A percentile compares a stretch with the other conserved stretches of the same genome.
phyloP scores from a whole-genome alignment of 1,140 invertebrate genomes.

The Dysdera silvatica region DNA sequence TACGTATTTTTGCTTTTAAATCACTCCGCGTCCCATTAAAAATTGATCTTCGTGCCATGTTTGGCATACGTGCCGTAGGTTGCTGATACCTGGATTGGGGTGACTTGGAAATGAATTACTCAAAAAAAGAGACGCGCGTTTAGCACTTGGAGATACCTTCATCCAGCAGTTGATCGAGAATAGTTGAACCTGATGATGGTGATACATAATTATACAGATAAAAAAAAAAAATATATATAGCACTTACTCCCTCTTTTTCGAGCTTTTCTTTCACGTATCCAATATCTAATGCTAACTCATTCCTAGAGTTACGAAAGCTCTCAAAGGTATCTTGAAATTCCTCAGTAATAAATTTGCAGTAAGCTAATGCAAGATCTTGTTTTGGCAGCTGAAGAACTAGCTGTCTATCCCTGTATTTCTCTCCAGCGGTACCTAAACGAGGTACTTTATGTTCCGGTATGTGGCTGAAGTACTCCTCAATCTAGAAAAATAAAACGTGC shows the following conservation, averaged over 20 bases:
- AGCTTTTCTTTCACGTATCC: slow-evolving; percentile 59
- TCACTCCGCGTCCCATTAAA: too few relatives aligned
- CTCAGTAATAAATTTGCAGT: slow-evolving; percentile 73
- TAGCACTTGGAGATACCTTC: too few relatives aligned
- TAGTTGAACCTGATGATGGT: too few relatives aligned
- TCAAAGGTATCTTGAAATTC: slow-evolving; percentile 66
- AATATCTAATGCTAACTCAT: slow-evolving; percentile 91
- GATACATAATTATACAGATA: too few relatives aligned
- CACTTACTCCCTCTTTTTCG: slow-evolving; percentile 47
- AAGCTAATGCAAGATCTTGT: slow-evolving; percentile 82
- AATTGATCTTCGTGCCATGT: too few relatives aligned
- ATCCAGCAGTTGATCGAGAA: too few relatives aligned
- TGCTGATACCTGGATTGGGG: too few relatives aligned
- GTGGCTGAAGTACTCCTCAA: slow-evolving; percentile 64
- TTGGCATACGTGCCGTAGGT: too few relatives aligned
- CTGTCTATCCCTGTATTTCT: slow-evolving; percentile 69
- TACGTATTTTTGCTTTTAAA: too few relatives aligned
- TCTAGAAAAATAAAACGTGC: slow-evolving; percentile 42
- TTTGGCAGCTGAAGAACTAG: slow-evolving; percentile 83
- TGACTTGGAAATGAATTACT: too few relatives aligned
- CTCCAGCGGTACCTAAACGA: slow-evolving; percentile 62
- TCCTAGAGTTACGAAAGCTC: slow-evolving; percentile 82
- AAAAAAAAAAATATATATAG: slow-evolving; percentile 42
- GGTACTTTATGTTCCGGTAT: slow-evolving; percentile 69
- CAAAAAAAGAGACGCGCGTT: too few relatives aligned